A percentile compares a stretch with the other conserved stretches of the same genome.
Conservation (phyloP, 2,113 vertebrate species). For the Hyperoodon ampullatus region DNA sequence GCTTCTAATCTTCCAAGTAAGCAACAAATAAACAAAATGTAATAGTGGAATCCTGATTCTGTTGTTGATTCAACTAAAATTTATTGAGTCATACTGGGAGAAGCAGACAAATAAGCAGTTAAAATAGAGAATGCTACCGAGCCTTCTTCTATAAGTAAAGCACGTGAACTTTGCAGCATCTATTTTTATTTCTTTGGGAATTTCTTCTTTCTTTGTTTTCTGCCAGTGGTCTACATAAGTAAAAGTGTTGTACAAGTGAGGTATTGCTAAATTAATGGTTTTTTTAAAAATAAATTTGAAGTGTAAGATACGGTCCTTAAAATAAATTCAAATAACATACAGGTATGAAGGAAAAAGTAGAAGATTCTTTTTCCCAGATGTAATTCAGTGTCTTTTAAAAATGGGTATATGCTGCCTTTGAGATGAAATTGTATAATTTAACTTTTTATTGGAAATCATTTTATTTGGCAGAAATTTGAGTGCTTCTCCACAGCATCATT, state of each 20-base stretch:
- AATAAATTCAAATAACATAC: not conserved
- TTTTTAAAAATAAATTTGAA: not conserved
- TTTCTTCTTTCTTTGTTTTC: slow-evolving; percentile 5
- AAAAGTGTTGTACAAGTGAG: not conserved
- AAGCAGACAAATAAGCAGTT: not conserved
- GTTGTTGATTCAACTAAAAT: not conserved
- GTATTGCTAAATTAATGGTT: not conserved
- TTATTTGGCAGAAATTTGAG: not conserved
- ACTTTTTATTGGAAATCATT: slow-evolving; percentile 33
- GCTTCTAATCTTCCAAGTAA: not conserved
- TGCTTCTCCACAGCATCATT: not conserved
- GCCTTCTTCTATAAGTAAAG: not conserved
- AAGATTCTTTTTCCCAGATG: not conserved
- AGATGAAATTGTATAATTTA: not conserved
- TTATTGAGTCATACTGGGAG: not conserved
- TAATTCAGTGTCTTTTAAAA: slow-evolving; percentile 8
- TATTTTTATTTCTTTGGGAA: slow-evolving; percentile 12
- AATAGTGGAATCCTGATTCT: not conserved
- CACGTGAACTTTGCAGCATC: not conserved
- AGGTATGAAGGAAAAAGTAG: not conserved
- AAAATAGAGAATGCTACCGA: not conserved
- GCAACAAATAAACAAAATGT: not conserved
- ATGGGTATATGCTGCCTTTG: not conserved
- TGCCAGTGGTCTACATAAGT: not conserved
- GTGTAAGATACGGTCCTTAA: not conserved